phyloP scores from a whole-genome alignment of 1,140 invertebrate genomes.

The Tetramorium parvispinum region DNA sequence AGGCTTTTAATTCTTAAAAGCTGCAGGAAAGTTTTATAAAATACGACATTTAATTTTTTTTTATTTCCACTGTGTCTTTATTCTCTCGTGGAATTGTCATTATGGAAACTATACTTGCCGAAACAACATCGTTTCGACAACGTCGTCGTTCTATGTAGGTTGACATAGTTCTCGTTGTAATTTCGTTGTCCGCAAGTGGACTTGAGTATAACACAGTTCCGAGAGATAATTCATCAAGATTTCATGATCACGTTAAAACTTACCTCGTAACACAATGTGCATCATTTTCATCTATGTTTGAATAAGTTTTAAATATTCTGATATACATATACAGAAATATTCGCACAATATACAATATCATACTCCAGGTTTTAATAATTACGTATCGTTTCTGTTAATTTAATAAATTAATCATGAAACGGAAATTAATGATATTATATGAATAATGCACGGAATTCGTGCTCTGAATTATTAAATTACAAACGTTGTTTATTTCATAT shows the following conservation, averaged over 20 bases:
- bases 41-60: slow-evolving; percentile 22
- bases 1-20: slow-evolving; percentile 8
- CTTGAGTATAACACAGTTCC: slow-evolving; percentile 6
- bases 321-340: not conserved
- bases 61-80: slow-evolving; percentile 14
- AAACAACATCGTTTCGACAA: slow-evolving; percentile 22
- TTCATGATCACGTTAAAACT: slow-evolving; percentile 23
- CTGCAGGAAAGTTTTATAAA: not conserved
- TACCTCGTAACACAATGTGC: not conserved
- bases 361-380: slow-evolving; percentile 44
- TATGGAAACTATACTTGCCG: slow-evolving; percentile 14
- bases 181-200: slow-evolving; percentile 30
- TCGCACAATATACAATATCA: not conserved
- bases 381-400: slow-evolving; percentile 48
- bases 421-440: slow-evolving; percentile 46
- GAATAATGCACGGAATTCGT: slow-evolving; percentile 42
- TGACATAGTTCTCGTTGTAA: slow-evolving; percentile 35
- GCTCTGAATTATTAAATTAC: slow-evolving; percentile 28
- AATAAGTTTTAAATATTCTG: not conserved
- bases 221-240: slow-evolving; percentile 47
- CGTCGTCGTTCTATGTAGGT: not conserved
- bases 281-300: not conserved
- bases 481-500: slow-evolving; percentile 37
- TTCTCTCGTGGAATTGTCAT: slow-evolving; percentile 20
- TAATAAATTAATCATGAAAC: slow-evolving; percentile 56